Evolutionary conservation across 2,888 invertebrate genomes (phyloP).

Genomic region (Drosophila neutralis): DNA sequence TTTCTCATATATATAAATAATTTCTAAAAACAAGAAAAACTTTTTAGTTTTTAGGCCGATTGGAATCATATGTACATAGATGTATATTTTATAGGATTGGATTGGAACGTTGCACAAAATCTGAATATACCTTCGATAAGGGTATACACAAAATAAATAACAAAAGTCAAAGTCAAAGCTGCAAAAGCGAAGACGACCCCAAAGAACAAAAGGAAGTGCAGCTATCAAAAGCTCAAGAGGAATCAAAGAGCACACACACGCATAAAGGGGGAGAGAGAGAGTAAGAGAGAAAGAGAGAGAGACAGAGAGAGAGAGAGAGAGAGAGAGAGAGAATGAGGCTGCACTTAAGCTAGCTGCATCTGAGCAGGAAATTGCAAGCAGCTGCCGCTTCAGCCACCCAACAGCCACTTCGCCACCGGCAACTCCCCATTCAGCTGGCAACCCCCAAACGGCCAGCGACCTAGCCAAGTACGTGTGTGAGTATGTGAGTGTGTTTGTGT

Average conservation of each 20-base stretch:
- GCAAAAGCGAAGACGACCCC: conserved; percentile 29
- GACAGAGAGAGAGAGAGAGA: background rate
- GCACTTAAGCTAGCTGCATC: conserved; percentile 50
- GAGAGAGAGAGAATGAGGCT: conserved; percentile 19
- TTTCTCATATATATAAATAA: background rate
- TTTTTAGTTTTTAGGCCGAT: background rate
- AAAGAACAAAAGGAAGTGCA: conserved; percentile 54
- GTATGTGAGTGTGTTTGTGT: conserved; percentile 2
- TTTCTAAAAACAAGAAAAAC: background rate
- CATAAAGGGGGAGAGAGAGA: background rate
- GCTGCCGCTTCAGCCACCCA: background rate
- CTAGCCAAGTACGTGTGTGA: conserved; percentile 27
- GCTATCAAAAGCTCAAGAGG: conserved; percentile 16
- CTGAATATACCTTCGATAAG: background rate
- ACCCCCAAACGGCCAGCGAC: conserved; percentile 47
- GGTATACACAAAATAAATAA: background rate
- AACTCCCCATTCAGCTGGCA: conserved; percentile 13
- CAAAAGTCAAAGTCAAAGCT: conserved; percentile 43
- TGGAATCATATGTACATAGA: background rate
- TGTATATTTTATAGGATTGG: background rate
- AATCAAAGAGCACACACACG: conserved; percentile 5
- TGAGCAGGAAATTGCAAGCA: background rate
- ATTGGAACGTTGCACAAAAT: background rate
- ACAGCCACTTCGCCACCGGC: background rate
- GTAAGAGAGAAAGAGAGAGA: background rate